phyloP scores from a whole-genome alignment of 2,113 vertebrate genomes.

The Butastur rufipennis region DNA sequence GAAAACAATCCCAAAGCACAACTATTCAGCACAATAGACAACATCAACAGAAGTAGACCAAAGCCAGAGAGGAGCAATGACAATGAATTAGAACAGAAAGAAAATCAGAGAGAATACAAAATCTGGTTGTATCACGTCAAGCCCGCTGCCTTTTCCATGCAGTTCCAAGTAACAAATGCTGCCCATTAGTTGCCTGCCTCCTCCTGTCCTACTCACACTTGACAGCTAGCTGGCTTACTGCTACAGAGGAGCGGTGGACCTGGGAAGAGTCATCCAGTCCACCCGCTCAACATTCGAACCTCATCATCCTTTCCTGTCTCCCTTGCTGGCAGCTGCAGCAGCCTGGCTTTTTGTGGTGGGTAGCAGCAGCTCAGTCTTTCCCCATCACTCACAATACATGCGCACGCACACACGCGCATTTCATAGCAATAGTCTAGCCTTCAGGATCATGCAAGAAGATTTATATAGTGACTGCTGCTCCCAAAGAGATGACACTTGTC shows the following conservation, averaged over 20 bases:
- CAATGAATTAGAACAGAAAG: background rate
- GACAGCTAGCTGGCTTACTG: background rate
- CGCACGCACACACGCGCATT: fast-evolving
- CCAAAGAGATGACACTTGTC: background rate
- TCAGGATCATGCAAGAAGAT: background rate
- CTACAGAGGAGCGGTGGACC: background rate
- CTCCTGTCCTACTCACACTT: background rate
- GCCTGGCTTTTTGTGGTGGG: background rate
- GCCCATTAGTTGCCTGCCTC: background rate
- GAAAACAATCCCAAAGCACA: background rate
- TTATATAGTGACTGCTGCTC: background rate
- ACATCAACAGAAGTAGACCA: background rate
- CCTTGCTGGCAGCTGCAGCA: background rate
- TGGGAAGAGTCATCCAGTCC: background rate
- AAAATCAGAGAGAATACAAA: background rate
- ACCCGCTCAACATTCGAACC: background rate
- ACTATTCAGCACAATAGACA: background rate
- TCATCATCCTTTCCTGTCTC: background rate
- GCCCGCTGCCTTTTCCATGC: background rate
- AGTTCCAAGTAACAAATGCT: background rate
- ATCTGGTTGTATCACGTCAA: background rate
- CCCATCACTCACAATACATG: background rate
- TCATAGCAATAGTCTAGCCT: background rate
- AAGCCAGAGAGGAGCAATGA: background rate
- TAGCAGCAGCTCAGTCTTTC: background rate